Conservation (phyloP, 2,113 vertebrate genomes). For the Myxocyprinus asiaticus region DNA sequence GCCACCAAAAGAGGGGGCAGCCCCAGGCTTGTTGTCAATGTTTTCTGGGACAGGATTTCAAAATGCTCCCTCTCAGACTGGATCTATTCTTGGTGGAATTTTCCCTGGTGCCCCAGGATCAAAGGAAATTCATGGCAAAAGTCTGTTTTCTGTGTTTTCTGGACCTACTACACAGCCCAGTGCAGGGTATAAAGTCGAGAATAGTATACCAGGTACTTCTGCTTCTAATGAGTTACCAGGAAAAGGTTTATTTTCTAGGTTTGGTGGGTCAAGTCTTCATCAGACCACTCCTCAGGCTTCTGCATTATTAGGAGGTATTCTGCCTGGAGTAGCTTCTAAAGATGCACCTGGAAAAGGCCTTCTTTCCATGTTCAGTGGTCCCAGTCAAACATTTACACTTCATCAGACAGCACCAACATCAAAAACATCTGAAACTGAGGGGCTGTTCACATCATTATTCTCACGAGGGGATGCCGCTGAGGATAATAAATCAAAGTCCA, state of each 20-base stretch:
- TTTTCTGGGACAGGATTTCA: slow-evolving; percentile 65
- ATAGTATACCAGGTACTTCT: slow-evolving; percentile 47
- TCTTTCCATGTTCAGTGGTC: slow-evolving; percentile 55
- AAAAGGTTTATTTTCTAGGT: slow-evolving; percentile 57
- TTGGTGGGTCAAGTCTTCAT: slow-evolving; percentile 59
- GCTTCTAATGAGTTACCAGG: slow-evolving; percentile 47
- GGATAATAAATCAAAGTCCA: slow-evolving; percentile 60
- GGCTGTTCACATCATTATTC: slow-evolving; percentile 75
- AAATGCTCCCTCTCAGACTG: slow-evolving; percentile 57
- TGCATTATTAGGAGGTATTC: slow-evolving; percentile 55
- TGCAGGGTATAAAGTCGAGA: slow-evolving; percentile 9
- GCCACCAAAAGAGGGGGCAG: slow-evolving; percentile 51
- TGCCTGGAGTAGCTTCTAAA: slow-evolving; percentile 57
- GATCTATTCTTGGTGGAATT: slow-evolving; percentile 67
- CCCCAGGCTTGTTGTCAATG: slow-evolving; percentile 53
- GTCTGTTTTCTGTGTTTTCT: slow-evolving; percentile 77
- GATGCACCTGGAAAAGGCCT: slow-evolving; percentile 61
- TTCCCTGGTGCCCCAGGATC: slow-evolving; percentile 58
- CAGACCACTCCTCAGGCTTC: slow-evolving; percentile 48
- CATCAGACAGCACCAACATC: slow-evolving; percentile 61
- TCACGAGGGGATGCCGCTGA: slow-evolving; percentile 54
- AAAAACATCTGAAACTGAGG: slow-evolving; percentile 68
- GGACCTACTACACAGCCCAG: slow-evolving; percentile 40
- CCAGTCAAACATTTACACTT: slow-evolving; percentile 43
- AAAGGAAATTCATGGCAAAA: slow-evolving; percentile 57